Base-by-base conservation (phyloP, 2,888 invertebrate species). In the Ectropis crepuscularia region DNA sequence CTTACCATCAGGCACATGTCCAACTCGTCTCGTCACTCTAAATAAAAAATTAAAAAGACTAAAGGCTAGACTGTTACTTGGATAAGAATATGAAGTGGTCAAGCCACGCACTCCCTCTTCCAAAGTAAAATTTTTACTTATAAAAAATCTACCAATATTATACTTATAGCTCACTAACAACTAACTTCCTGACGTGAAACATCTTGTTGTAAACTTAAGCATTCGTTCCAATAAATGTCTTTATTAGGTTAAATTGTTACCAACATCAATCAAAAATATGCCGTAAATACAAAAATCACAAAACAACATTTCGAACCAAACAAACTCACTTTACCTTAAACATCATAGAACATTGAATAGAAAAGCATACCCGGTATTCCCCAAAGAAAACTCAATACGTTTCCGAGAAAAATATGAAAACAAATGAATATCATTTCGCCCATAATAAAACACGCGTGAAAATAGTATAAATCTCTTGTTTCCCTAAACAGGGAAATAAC, bases 391-490 rank as follows among this genome's bases (percentile, higher is more conserved):
- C 59, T 42, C 41, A 7, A 63, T 50, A 63, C 60, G 47, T n/a
- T 60, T 2, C 48, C 36, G 11, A 57, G 28, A 57, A 50, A 61
- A 63, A 64, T 61, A 68, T 62, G 61, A 68, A 57, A 55, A 54
- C 57, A 58, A 50, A 62, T 63, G 57, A 61, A 66, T 61, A 66
- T 62, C 51, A 57, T 68, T 67, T 63, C 64, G 63, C 63, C 53
- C 36, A 69, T 67, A 63, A 68, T 67, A 65, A 65, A 72, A 70
- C 61, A 67, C 64, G 63, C 63, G 61, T 54, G 59, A 49, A 65
- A 61, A 70, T 60, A 57, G 51, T 65, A 63, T 61, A 67, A 70
- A 70, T 68, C 69, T 65, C 60, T 69, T 67, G 65, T 67, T 65
- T 58, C 58, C 65, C 55, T 69, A 69, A 69, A 65, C 65, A 69